Evolutionary conservation across 2,888 invertebrate genomes (phyloP).

Genomic region (Leptinotarsa tumamoca): DNA sequence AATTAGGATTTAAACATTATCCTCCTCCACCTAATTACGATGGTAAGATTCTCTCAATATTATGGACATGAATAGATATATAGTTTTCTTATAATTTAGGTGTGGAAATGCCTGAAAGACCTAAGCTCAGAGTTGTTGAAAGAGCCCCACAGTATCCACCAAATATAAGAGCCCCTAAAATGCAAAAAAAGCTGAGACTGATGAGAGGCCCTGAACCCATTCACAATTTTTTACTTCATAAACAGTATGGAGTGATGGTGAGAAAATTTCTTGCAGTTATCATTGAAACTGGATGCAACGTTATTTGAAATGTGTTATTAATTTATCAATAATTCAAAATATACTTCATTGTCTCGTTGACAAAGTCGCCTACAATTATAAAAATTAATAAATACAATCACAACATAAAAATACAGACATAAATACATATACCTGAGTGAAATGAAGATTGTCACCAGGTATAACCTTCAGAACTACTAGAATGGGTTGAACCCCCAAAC

Average conservation of each 20-base stretch:
- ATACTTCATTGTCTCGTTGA: too few relatives aligned
- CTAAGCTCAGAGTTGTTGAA: conserved; percentile 77
- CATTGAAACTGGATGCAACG: not conserved
- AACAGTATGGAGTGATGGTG: conserved; percentile 94
- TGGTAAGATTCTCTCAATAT: conserved; percentile 67
- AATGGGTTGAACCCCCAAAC: too few relatives aligned
- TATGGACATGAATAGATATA: not conserved
- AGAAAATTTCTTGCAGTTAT: not conserved
- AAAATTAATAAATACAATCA: too few relatives aligned
- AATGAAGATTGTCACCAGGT: too few relatives aligned
- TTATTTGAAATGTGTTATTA: not conserved
- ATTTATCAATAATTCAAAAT: too few relatives aligned
- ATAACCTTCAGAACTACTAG: too few relatives aligned
- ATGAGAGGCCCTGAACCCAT: conserved; percentile 92
- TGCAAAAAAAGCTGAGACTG: conserved; percentile 83
- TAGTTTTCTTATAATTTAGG: conserved; percentile 66
- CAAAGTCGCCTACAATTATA: too few relatives aligned
- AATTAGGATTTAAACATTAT: conserved; percentile 77
- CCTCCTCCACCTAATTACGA: conserved; percentile 76
- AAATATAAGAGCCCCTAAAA: conserved; percentile 81
- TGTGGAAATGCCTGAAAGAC: conserved; percentile 79
- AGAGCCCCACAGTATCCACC: conserved; percentile 79
- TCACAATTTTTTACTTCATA: conserved; percentile 87
- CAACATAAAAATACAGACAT: too few relatives aligned
- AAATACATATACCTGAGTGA: too few relatives aligned